Evolutionary conservation across 1,140 invertebrate genomes (phyloP).

Genomic region (Drosophila punjabiensis): DNA sequence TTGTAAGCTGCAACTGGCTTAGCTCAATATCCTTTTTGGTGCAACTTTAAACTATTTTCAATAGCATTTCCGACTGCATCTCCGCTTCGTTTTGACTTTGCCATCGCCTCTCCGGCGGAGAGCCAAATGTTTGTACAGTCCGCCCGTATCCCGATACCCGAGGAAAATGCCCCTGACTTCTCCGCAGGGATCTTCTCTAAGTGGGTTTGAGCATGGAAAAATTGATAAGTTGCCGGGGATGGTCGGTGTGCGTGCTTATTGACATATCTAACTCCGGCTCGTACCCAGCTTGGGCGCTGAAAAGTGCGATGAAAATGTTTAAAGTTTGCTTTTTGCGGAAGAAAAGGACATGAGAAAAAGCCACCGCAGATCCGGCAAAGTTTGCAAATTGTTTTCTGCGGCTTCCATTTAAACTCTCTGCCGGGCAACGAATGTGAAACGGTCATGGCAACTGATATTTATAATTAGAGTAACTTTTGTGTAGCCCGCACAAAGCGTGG

Average conservation of each 20-base stretch:
- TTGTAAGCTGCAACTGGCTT: slow-evolving; percentile 77
- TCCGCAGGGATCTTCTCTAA: slow-evolving; percentile 39
- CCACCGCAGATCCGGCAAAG: slow-evolving; percentile 54
- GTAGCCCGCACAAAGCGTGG: slow-evolving; percentile 24
- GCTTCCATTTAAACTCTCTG: slow-evolving; percentile 45
- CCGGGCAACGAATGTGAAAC: slow-evolving; percentile 28
- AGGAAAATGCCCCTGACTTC: slow-evolving; percentile 4
- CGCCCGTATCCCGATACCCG: neutral
- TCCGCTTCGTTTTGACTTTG: slow-evolving; percentile 66
- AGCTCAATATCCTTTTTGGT: slow-evolving; percentile 80
- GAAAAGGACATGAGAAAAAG: slow-evolving; percentile 15
- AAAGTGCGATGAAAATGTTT: slow-evolving; percentile 56
- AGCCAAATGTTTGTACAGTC: slow-evolving; percentile 70
- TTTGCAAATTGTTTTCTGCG: slow-evolving; percentile 63
- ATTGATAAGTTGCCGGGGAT: slow-evolving; percentile 64
- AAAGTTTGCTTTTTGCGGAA: slow-evolving; percentile 44
- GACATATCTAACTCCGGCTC: slow-evolving; percentile 49
- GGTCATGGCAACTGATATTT: slow-evolving; percentile 51
- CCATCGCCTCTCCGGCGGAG: slow-evolving; percentile 34
- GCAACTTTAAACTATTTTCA: slow-evolving; percentile 82
- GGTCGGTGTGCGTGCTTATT: slow-evolving; percentile 56
- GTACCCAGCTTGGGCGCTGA: slow-evolving; percentile 24
- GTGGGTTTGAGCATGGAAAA: slow-evolving; percentile 60
- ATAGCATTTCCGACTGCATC: slow-evolving; percentile 75
- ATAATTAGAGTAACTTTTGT: slow-evolving; percentile 48